phyloP scores from a whole-genome alignment of 2,888 invertebrate species.

The Drosophila neotestacea region DNA sequence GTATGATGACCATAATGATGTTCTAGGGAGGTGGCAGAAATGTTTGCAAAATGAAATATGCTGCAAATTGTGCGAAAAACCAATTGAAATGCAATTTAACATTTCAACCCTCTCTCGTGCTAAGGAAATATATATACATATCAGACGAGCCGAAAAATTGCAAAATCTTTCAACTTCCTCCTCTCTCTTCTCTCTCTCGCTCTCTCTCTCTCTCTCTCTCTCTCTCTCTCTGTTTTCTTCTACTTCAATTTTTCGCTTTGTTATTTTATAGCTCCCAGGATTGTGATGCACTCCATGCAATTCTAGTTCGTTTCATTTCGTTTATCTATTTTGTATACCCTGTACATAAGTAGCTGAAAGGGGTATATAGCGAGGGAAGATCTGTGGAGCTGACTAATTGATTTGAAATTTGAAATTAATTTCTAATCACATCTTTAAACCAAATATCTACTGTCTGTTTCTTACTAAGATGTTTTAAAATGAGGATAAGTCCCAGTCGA shows the following conservation, averaged over 20 bases:
- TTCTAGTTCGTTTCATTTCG: background rate
- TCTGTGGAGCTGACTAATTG: background rate
- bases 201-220: background rate
- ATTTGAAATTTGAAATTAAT: too few species aligned
- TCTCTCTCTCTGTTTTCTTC: background rate
- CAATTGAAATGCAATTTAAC: constrained; percentile 69
- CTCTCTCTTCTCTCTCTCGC: background rate
- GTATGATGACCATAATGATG: constrained; percentile 12
- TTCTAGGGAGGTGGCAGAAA: constrained; percentile 13
- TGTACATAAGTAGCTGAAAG: background rate
- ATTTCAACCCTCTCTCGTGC: background rate
- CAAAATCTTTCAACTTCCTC: constrained; percentile 4
- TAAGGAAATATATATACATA: background rate
- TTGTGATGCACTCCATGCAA: background rate
- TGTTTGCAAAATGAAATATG: constrained; percentile 42
- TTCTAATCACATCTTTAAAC: too few species aligned
- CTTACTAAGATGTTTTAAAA: background rate
- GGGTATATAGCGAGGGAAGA: background rate
- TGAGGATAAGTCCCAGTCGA: background rate
- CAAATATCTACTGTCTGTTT: too few species aligned
- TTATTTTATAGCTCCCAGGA: background rate
- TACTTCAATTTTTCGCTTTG: background rate
- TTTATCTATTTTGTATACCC: constrained; percentile 1
- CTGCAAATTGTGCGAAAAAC: constrained; percentile 39
- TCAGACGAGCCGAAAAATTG: constrained; percentile 16